These are phyloP conservation scores for Pseudomyrmex flavicornis DNA, from an alignment of 1,140 invertebrate species.

Conservation along the genomic window DNA sequence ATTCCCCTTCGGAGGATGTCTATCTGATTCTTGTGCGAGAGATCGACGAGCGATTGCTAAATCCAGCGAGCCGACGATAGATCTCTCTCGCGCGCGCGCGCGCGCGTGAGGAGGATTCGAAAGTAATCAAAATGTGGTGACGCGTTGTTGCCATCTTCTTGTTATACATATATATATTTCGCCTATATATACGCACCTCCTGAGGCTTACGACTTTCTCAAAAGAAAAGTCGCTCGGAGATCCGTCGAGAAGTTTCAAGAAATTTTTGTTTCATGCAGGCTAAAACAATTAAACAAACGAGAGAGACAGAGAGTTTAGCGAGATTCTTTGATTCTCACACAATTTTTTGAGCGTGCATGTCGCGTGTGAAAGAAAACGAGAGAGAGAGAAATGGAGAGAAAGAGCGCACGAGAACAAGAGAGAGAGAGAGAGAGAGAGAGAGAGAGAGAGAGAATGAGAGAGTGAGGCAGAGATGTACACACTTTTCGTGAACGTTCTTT, in stretches of 20 bases:
- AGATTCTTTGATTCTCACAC: constrained; percentile 31
- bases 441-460: neutral
- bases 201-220: neutral
- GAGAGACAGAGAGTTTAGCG: neutral
- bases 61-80: neutral
- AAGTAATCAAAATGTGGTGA: constrained; percentile 26
- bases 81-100: neutral
- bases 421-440: constrained; percentile 31
- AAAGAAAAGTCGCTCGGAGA: constrained; percentile 60
- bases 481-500: constrained; percentile 65
- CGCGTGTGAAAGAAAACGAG: neutral
- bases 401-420: constrained; percentile 17
- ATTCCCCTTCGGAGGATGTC: constrained; percentile 29
- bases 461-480: constrained; percentile 23
- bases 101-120: neutral
- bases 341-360: constrained; percentile 10
- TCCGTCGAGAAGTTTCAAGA: constrained; percentile 75
- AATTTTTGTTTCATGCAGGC: constrained; percentile 72
- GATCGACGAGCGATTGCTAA: neutral
- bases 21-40: neutral
- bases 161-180: neutral
- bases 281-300: constrained; percentile 10
- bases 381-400: constrained; percentile 1
- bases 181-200: constrained; percentile 14
- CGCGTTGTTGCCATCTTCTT: constrained; percentile 32